These are phyloP conservation scores for Coelopa pilipes DNA, from an alignment of 2,888 invertebrate species.

Conservation along the genomic window DNA sequence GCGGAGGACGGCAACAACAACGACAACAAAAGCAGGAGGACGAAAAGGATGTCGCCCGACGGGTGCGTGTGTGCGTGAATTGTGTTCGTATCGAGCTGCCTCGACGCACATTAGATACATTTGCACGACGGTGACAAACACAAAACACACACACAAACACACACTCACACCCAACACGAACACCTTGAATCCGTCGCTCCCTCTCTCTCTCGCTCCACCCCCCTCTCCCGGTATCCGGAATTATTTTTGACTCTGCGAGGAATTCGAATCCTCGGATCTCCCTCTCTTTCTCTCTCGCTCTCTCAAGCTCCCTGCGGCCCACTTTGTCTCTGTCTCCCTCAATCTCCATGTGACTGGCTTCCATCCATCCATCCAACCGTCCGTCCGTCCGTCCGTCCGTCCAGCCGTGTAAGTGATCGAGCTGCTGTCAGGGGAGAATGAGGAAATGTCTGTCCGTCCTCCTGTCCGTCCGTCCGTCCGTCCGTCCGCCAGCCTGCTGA, in stretches of 20 bases:
- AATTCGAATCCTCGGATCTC: neutral
- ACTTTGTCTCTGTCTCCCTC: neutral
- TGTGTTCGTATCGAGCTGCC: too few relatives aligned
- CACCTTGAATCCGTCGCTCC: too few relatives aligned
- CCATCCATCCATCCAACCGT: neutral
- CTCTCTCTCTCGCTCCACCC: too few relatives aligned
- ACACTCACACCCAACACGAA: too few relatives aligned
- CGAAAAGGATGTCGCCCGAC: neutral
- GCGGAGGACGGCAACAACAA: neutral
- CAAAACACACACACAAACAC: too few relatives aligned
- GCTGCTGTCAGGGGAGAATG: neutral
- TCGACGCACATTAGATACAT: neutral
- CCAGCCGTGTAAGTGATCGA: constrained; percentile 4
- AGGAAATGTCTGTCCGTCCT: constrained; percentile 14
- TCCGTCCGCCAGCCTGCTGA: too few relatives aligned
- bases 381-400: neutral
- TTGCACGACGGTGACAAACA: neutral
- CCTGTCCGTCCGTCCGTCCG: constrained; percentile 1
- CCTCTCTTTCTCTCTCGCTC: neutral
- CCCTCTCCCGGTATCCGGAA: too few relatives aligned
- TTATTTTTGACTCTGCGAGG: too few relatives aligned
- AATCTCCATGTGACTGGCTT: neutral
- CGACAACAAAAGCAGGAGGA: neutral
- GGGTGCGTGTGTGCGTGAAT: neutral
- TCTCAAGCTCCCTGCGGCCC: neutral